These are phyloP conservation scores for Megalonaias nervosa DNA, from an alignment of 1,140 invertebrate species.

Conservation along the genomic window DNA sequence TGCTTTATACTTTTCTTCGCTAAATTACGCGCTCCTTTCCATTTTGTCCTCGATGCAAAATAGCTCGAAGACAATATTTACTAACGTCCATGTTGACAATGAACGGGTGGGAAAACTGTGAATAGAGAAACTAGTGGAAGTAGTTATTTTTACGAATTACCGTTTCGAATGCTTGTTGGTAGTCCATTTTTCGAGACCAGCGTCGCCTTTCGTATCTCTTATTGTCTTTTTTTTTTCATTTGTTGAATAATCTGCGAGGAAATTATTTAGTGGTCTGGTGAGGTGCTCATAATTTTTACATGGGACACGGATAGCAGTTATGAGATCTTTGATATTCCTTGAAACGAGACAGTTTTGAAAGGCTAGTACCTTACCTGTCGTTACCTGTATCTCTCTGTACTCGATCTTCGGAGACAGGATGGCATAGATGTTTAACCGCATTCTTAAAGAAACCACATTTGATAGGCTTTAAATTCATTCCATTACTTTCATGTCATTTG, in stretches of 20 bases:
- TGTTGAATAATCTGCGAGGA: too few relatives aligned
- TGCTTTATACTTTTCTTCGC: constrained; percentile 30
- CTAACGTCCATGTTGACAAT: constrained; percentile 40
- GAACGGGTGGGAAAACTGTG: constrained; percentile 34
- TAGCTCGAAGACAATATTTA: constrained; percentile 46
- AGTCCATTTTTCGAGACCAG: constrained; percentile 8
- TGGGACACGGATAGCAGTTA: background rate
- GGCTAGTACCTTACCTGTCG: background rate
- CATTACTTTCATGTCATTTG: background rate
- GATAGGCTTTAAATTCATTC: constrained; percentile 5
- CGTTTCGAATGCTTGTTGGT: constrained; percentile 34
- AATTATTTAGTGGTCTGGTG: background rate
- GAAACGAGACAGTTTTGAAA: constrained; percentile 5
- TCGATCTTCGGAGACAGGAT: constrained; percentile 3
- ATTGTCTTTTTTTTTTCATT: too few relatives aligned
- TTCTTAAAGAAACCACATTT: background rate
- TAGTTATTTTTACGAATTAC: constrained; percentile 28
- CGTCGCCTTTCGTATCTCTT: background rate
- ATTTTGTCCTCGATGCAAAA: constrained; percentile 51
- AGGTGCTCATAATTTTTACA: background rate
- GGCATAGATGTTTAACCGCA: background rate
- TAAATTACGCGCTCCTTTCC: constrained; percentile 36
- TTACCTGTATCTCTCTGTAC: constrained; percentile 7
- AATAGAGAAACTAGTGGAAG: constrained; percentile 37
- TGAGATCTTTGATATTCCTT: constrained; percentile 7